Percentiles rank a stretch among this genome's conserved stretches.
Evolutionary conservation across 2,888 invertebrate species (phyloP).

Genomic region (Monochamus alternatus): DNA sequence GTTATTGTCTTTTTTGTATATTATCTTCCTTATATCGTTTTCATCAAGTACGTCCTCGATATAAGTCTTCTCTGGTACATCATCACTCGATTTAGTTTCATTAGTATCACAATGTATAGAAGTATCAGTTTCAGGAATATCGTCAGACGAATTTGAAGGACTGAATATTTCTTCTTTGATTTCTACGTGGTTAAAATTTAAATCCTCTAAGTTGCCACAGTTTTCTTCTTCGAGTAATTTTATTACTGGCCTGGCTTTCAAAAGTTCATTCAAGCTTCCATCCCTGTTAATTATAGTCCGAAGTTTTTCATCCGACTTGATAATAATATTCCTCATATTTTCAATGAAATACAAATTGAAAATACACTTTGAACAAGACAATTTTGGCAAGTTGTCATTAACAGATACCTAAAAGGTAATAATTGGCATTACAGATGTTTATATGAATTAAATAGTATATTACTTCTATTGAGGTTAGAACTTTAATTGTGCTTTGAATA

Average conservation of each 20-base stretch:
- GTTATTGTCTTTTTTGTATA: slow-evolving; percentile 24
- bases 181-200: not conserved
- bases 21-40: slow-evolving; percentile 22
- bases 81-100: not conserved
- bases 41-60: slow-evolving; percentile 18
- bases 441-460: not conserved
- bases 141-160: not conserved
- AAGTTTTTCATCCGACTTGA: slow-evolving; percentile 41
- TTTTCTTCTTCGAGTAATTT: not conserved
- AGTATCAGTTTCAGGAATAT: not conserved
- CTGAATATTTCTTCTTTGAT: slow-evolving; percentile 21
- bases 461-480: slow-evolving; percentile 48
- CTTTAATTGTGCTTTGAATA: slow-evolving; percentile 42
- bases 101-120: slow-evolving; percentile 7
- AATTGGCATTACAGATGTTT: not conserved
- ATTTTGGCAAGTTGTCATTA: slow-evolving; percentile 43
- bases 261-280: slow-evolving; percentile 26
- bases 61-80: not conserved
- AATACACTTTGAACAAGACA: slow-evolving; percentile 46
- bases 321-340: slow-evolving; percentile 44
- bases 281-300: slow-evolving; percentile 9
- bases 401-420: slow-evolving; percentile 36
- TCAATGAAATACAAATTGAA: slow-evolving; percentile 43
- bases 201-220: not conserved
- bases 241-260: not conserved